Evolutionary conservation across 2,888 invertebrate genomes (phyloP).

Genomic region (Hedychridium roseum): DNA sequence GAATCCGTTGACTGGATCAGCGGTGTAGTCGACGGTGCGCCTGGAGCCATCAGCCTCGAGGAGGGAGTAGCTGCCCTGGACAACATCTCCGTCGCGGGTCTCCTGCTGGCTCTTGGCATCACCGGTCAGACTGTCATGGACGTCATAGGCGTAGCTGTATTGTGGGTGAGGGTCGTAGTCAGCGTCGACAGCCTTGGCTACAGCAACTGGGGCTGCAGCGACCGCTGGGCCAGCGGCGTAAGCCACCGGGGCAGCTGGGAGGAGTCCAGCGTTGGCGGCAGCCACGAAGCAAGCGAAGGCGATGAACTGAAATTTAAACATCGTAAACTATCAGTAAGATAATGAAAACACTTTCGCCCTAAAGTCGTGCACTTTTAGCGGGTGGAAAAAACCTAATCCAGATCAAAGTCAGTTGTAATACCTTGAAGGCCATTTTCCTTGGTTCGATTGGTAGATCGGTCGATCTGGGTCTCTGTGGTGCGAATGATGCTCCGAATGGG

Average conservation of each 20-base stretch:
- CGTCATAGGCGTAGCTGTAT: slow-evolving; percentile 44
- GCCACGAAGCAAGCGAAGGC: slow-evolving; percentile 64
- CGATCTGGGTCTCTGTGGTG: slow-evolving; percentile 38
- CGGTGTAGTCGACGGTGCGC: slow-evolving; percentile 44
- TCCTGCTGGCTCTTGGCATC: slow-evolving; percentile 46
- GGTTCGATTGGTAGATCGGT: slow-evolving; percentile 43
- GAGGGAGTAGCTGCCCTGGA: slow-evolving; percentile 44
- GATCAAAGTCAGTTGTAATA: slow-evolving; percentile 29
- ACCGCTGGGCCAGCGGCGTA: slow-evolving; percentile 54
- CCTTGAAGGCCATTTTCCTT: slow-evolving; percentile 56
- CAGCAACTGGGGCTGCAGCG: slow-evolving; percentile 67
- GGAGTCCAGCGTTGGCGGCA: slow-evolving; percentile 64
- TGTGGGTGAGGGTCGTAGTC: slow-evolving; percentile 49
- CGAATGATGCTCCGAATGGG: slow-evolving; percentile 40
- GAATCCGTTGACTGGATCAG: slow-evolving; percentile 44
- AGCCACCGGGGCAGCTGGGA: slow-evolving; percentile 54
- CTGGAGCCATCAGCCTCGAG: slow-evolving; percentile 43
- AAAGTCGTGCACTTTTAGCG: too few relatives aligned
- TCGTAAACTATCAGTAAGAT: neutral
- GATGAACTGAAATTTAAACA: slow-evolving; percentile 58
- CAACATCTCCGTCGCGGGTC: slow-evolving; percentile 46
- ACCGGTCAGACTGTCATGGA: slow-evolving; percentile 45
- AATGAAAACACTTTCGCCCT: too few relatives aligned
- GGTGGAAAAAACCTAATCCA: neutral
- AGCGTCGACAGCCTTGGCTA: slow-evolving; percentile 42